Base-by-base conservation (phyloP, 2,888 invertebrate species). In the Pandemis cinnamomeana region DNA sequence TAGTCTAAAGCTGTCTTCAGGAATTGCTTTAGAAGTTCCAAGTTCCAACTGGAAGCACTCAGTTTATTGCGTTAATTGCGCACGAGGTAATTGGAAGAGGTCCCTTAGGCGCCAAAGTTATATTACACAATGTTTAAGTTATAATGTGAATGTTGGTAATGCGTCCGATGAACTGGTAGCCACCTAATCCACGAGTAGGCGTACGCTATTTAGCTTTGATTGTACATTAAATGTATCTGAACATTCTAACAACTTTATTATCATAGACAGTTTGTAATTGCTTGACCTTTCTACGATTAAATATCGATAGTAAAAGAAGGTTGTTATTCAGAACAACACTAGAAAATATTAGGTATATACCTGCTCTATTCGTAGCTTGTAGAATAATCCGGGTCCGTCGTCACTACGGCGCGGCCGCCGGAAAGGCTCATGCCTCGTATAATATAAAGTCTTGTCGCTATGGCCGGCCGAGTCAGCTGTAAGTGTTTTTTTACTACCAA, bases 321-420 rank as follows among this genome's bases (percentile, higher is more conserved):
- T 8, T 15, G n/a, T 44, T 10, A 13, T 62, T 15, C n/a, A 67
- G 66, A 51, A 69, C 71, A 72, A n/a, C 71, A 67, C 61, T 72
- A 72, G 15, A 41, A 61, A 53, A 87, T 90, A 89, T 89, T 92
- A 92, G 92, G 7, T 44, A 42, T 46, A 46, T 46, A 46, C 46
- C 92, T 92, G 92, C 89, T 89, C 87, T 82, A 86, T 89, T 89
- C 87, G 83, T 81, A 86, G 86, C 84, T 87, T 87, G 89, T 91
- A 90, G 88, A 90, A 91, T 91, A 91, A 91, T 90, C 91, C 90
- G 83, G 87, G 88, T 84, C 81, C 85, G 86, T 81, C 84, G 88
- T 85, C 89, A 91, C 91, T 90, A 84, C 81, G 84, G 80, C 51
- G 62, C 42, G 53, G 55, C 70, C 53, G 87, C 88, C 86, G 87